phyloP scores from a whole-genome alignment of 2,888 invertebrate genomes.

The Cephus spinipes region DNA sequence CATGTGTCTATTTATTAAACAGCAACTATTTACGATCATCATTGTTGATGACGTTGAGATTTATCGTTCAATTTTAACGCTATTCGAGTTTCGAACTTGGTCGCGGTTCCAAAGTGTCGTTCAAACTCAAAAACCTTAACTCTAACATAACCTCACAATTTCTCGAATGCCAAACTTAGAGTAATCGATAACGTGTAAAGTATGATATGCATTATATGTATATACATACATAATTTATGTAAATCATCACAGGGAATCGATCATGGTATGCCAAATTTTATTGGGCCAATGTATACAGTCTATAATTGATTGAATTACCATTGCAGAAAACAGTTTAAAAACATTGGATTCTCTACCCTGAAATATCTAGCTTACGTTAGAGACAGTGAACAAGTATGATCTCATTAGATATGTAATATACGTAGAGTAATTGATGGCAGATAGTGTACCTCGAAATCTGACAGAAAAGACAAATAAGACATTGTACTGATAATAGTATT shows the following conservation, averaged over 20 bases:
- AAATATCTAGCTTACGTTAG: background rate
- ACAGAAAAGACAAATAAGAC: background rate
- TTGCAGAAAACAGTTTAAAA: background rate
- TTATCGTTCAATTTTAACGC: background rate
- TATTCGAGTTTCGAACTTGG: background rate
- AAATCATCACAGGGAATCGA: slow-evolving; percentile 1
- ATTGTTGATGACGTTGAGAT: background rate
- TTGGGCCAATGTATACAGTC: background rate
- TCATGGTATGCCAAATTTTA: slow-evolving; percentile 11
- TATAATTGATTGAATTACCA: background rate
- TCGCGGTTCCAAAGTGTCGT: background rate
- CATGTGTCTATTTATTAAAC: background rate
- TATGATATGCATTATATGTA: background rate
- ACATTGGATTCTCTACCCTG: background rate
- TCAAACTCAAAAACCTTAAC: background rate
- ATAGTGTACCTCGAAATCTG: background rate
- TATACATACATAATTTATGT: background rate
- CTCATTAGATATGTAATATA: background rate
- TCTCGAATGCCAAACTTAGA: slow-evolving; percentile 19
- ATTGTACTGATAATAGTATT: background rate
- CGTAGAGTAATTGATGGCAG: background rate
- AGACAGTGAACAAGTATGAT: background rate
- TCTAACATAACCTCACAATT: background rate
- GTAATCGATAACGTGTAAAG: slow-evolving; percentile 1
- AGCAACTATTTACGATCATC: background rate